These are phyloP conservation scores for Hoplostethus mediterraneus DNA, from an alignment of 2,797 vertebrate species.

Conservation along the genomic window DNA sequence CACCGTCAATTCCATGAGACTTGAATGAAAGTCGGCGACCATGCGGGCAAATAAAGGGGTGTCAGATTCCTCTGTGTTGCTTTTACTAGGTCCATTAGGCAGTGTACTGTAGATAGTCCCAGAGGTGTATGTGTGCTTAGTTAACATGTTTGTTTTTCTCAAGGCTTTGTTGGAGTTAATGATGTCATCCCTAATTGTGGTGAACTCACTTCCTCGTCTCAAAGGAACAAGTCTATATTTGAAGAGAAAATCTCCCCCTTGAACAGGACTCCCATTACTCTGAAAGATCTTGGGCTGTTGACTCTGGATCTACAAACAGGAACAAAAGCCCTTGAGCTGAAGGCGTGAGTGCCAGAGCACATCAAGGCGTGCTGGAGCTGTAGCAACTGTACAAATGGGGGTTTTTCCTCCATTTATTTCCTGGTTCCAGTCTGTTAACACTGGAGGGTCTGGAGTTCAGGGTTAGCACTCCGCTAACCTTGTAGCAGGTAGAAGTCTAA, in stretches of 20 bases:
- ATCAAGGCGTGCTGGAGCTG: too few relatives aligned
- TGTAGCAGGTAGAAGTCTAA: too few relatives aligned
- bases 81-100: constrained; percentile 69
- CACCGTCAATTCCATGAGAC: too few relatives aligned
- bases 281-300: background rate
- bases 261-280: background rate
- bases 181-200: constrained; percentile 70
- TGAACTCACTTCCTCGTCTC: constrained; percentile 47
- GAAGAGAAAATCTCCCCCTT: background rate
- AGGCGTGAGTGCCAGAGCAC: background rate
- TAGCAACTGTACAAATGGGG: too few relatives aligned
- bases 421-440: background rate
- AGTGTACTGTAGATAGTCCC: constrained; percentile 46
- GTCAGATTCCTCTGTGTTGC: constrained; percentile 56
- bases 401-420: background rate
- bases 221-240: constrained; percentile 31
- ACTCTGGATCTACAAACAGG: background rate
- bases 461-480: too few relatives aligned
- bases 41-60: constrained; percentile 37
- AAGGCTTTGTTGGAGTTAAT: constrained; percentile 73
- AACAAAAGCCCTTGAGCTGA: background rate
- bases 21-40: background rate
- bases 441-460: background rate
- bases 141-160: constrained; percentile 79
- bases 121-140: constrained; percentile 45